phyloP scores from a whole-genome alignment of 2,797 vertebrate species.

The Rachycentron canadum region DNA sequence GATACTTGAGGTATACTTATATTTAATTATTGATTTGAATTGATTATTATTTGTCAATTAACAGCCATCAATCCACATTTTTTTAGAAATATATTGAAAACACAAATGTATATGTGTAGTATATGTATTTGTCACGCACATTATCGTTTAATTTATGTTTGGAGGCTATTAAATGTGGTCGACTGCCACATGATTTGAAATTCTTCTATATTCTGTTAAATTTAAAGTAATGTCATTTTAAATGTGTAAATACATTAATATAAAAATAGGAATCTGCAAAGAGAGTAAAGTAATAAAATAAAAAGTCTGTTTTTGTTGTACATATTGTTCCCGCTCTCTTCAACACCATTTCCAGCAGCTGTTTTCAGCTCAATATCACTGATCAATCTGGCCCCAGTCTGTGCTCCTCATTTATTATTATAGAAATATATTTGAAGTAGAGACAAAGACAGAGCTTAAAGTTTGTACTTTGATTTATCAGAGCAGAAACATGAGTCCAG shows the following conservation, averaged over 20 bases:
- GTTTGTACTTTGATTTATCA: background rate
- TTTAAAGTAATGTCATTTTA: background rate
- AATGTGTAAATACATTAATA: conserved; percentile 7
- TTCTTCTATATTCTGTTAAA: background rate
- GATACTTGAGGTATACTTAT: background rate
- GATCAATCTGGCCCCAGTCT: background rate
- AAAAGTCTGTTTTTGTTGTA: background rate
- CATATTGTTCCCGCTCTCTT: background rate
- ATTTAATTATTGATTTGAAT: background rate
- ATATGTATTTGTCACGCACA: background rate
- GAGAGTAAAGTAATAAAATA: background rate
- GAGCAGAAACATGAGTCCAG: background rate
- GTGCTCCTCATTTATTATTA: background rate
- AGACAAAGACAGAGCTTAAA: too few species aligned
- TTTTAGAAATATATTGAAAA: background rate
- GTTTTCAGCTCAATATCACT: background rate
- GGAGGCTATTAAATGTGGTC: background rate
- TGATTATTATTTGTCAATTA: background rate
- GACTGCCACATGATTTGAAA: background rate
- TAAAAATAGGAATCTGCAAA: background rate
- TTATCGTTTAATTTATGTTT: background rate
- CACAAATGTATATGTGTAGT: background rate
- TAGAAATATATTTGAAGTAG: background rate
- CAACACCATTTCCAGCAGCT: background rate
- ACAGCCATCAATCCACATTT: background rate